Conservation (phyloP, 2,797 vertebrate genomes). For the Poeciliopsis infans region DNA sequence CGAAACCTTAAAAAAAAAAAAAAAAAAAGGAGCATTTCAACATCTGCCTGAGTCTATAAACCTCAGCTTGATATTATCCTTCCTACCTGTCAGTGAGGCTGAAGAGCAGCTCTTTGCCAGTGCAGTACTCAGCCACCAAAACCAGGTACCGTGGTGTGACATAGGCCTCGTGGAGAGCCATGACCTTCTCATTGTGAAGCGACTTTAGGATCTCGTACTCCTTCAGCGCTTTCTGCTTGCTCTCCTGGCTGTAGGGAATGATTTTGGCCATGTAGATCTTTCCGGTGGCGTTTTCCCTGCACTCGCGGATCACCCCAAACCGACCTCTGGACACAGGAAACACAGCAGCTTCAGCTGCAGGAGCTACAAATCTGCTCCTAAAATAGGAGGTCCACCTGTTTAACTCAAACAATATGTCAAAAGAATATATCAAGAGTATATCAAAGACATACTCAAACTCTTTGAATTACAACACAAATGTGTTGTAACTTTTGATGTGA, state of each 20-base stretch:
- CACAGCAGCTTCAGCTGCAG: background rate
- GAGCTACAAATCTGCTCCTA: background rate
- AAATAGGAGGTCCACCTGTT: too few species aligned
- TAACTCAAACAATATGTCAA: too few species aligned
- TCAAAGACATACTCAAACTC: too few species aligned
- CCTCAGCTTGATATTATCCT: background rate
- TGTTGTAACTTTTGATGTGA: too few species aligned
- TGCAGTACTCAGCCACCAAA: constrained; percentile 91
- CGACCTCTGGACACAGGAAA: constrained; percentile 82
- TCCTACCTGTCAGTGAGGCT: constrained; percentile 85
- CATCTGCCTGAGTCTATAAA: background rate
- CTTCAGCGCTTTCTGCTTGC: constrained; percentile 85
- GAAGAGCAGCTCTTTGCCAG: constrained; percentile 92
- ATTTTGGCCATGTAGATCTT: constrained; percentile 95
- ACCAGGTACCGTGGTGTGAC: constrained; percentile 96
- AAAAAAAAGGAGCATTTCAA: background rate
- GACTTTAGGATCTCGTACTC: constrained; percentile 94
- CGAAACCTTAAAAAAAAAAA: constrained; percentile 83
- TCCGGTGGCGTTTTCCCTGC: constrained; percentile 91
- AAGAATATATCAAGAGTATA: too few species aligned
- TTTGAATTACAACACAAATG: too few species aligned
- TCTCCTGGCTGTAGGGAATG: constrained; percentile 87
- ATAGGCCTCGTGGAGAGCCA: constrained; percentile 94
- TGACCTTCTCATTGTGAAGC: constrained; percentile 88
- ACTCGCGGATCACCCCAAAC: constrained; percentile 90